Evolutionary conservation across 2,797 vertebrate species (phyloP).

Genomic region (Fratercula arctica): DNA sequence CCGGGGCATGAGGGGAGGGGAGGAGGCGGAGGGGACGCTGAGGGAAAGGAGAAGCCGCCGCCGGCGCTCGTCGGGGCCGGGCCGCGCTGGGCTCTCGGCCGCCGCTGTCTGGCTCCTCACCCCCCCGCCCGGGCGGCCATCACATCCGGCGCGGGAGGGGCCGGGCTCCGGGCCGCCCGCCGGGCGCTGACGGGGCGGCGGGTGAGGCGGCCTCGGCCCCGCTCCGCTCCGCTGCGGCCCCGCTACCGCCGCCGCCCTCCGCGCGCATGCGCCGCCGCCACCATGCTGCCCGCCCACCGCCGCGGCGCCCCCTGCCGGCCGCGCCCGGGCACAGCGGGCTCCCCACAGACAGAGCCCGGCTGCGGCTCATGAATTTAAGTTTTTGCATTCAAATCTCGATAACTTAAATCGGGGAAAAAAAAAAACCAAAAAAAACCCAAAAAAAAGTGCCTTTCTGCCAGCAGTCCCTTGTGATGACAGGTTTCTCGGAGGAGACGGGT

Average conservation of each 20-base stretch:
- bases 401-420: not conserved
- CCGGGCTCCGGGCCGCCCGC: not conserved
- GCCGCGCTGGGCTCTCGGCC: not conserved
- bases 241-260: constrained; percentile 20
- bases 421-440: too few relatives aligned
- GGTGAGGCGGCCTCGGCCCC: not conserved
- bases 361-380: not conserved
- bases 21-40: not conserved
- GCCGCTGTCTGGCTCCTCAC: not conserved
- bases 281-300: not conserved
- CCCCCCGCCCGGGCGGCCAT: constrained; percentile 29
- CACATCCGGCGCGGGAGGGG: constrained; percentile 29
- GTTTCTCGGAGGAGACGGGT: not conserved
- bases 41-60: not conserved
- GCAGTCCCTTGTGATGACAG: not conserved
- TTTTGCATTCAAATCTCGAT: not conserved
- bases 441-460: not conserved
- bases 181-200: not conserved
- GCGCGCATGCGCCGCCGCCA: constrained; percentile 71
- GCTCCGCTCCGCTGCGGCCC: not conserved
- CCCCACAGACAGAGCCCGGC: not conserved
- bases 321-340: not conserved
- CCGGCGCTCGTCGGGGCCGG: not conserved
- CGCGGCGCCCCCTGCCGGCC: not conserved
- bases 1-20: not conserved